Evolutionary conservation across 1,140 invertebrate species (phyloP), one percentile per base, ranked within the genome.

Genomic region (Caerostris darwini): DNA sequence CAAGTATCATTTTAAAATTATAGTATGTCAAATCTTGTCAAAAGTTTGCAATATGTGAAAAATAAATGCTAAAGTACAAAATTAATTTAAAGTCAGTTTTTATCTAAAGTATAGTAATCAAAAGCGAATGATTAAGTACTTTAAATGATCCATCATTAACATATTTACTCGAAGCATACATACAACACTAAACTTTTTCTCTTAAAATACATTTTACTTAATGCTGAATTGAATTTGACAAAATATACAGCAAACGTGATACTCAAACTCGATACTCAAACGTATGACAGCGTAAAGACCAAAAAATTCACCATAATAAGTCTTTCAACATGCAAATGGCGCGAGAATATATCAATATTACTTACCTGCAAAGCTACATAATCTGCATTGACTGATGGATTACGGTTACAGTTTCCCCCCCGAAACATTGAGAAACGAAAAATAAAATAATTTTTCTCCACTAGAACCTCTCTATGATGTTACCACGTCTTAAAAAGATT

Each of bases 331-430:
- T n/a, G 61, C 14, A 67, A 67, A 67, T 6, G 14, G 17, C 3
- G 61, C 14, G 17, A 14, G 14, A 8, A n/a, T n/a, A 17, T 67
- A 67, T 67, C 61, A 67, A 67, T 67, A 67, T 67, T 67, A 67
- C 61, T 67, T 67, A 67, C 61, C 61, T 67, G 61, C 12, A 67
- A 67, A 67, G 10, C n/a, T 67, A 14, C 61, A 12, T 67, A 67
- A 67, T 67, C 61, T 67, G 61, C 12, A 67, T 67, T 67, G 61
- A n/a, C 61, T 67, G 61, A 67, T 67, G 61, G 61, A 67, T 67
- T 67, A 67, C 12, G 12, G 5, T 6, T 12, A 12, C 61, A 67
- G 14, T 67, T 67, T 67, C 17, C 61, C 6, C 17, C 61, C 3
- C 58, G 4, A 67, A n/a, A 14, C 61, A 67, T 67, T 67, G 61